A percentile compares a stretch with the other conserved stretches of the same genome.
phyloP scores from a whole-genome alignment of 2,888 invertebrate genomes.

The Spisula subtruncata region DNA sequence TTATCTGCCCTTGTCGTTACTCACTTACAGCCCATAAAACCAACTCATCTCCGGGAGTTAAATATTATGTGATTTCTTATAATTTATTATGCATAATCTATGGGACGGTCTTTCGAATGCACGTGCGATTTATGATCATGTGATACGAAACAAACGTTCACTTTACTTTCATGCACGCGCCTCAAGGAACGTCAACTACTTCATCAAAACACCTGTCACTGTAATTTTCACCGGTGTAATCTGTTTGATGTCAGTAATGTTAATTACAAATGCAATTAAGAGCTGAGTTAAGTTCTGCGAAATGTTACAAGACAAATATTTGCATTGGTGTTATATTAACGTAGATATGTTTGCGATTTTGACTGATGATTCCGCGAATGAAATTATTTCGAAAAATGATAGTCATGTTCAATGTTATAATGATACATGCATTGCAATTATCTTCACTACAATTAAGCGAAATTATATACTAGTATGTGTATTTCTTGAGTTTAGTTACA shows the following conservation, averaged over 20 bases:
- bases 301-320: neutral
- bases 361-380: neutral
- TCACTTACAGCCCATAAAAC: neutral
- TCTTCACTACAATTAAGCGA: no score
- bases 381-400: neutral
- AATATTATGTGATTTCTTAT: slow-evolving; percentile 14
- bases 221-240: neutral
- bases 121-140: neutral
- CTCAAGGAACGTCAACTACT: neutral
- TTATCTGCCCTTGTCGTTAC: slow-evolving; percentile 18
- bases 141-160: neutral
- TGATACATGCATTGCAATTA: neutral
- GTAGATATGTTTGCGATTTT: neutral
- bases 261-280: slow-evolving; percentile 32
- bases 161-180: neutral
- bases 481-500: no score
- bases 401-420: neutral
- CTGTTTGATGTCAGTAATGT: slow-evolving; percentile 11
- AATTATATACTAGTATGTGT: no score
- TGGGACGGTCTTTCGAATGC: neutral
- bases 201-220: slow-evolving; percentile 30
- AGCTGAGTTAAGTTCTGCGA: neutral
- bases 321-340: neutral
- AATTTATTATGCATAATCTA: slow-evolving; percentile 19
- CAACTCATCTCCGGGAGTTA: neutral